Conservation (phyloP, 1,140 invertebrate genomes). For the Polyergus mexicanus region DNA sequence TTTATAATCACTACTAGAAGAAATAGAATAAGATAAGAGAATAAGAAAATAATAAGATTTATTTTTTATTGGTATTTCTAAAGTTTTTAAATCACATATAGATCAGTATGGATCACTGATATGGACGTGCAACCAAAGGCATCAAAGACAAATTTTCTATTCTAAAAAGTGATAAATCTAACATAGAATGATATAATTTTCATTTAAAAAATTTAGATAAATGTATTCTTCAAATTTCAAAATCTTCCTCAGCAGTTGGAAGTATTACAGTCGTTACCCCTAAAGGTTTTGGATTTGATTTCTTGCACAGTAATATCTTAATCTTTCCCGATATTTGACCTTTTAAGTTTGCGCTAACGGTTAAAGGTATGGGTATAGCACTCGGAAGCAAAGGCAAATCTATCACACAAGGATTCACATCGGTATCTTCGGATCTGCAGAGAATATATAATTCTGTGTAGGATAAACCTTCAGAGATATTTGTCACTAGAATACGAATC, state of each 20-base stretch:
- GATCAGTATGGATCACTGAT: too few species aligned
- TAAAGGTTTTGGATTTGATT: conserved; percentile 77
- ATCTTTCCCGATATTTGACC: conserved; percentile 78
- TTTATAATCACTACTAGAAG: too few species aligned
- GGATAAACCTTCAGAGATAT: conserved; percentile 77
- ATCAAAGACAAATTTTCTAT: too few species aligned
- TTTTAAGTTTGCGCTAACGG: conserved; percentile 76
- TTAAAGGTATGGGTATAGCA: conserved; percentile 79
- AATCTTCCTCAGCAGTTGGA: conserved; percentile 82
- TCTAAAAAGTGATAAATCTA: too few species aligned
- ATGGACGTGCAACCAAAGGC: too few species aligned
- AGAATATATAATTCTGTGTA: conserved; percentile 79
- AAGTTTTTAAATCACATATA: too few species aligned
- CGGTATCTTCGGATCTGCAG: conserved; percentile 75
- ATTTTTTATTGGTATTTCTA: too few species aligned
- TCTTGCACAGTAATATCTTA: conserved; percentile 80
- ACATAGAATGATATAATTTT: neutral
- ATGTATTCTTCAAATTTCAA: conserved; percentile 77
- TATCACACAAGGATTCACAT: conserved; percentile 79
- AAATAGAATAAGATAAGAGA: too few species aligned
- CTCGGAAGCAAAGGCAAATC: conserved; percentile 80
- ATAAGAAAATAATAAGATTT: too few species aligned
- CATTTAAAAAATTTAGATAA: neutral
- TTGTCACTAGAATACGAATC: conserved; percentile 80
- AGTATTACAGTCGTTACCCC: conserved; percentile 74